Percentiles rank a stretch among this genome's conserved stretches.
phyloP scores from a whole-genome alignment of 2,888 invertebrate species.

The Diarsia mendica region DNA sequence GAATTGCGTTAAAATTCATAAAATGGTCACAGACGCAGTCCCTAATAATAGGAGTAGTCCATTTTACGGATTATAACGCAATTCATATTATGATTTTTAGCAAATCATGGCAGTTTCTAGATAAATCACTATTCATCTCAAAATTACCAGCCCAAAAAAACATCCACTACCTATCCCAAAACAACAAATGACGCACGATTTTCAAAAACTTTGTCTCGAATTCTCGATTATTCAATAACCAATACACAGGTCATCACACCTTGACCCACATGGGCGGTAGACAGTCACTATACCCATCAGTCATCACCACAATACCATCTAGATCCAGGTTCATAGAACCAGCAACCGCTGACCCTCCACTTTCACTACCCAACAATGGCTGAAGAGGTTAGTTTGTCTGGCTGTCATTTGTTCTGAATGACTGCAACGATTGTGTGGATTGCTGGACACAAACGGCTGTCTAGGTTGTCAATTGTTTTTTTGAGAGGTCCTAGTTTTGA shows the following conservation, averaged over 20 bases:
- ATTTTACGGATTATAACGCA: no score
- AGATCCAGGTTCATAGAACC: conserved; percentile 30
- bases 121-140: neutral
- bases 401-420: conserved; percentile 33
- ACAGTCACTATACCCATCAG: conserved; percentile 41
- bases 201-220: neutral
- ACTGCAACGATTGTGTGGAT: conserved; percentile 11
- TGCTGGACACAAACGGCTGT: conserved; percentile 33
- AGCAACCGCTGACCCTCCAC: conserved; percentile 48
- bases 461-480: conserved; percentile 32
- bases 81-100: no score
- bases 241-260: conserved; percentile 37
- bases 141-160: neutral
- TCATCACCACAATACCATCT: conserved; percentile 55
- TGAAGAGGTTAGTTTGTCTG: conserved; percentile 39
- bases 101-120: no score
- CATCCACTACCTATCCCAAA: neutral
- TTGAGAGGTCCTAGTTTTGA: neutral
- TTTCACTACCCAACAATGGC: conserved; percentile 52
- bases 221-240: neutral
- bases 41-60: no score
- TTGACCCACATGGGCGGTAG: conserved; percentile 46
- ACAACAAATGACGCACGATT: conserved; percentile 9
- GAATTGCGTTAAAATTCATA: no score
- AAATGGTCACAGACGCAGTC: no score